Evolutionary conservation across 2,888 invertebrate species (phyloP), one percentile per base, ranked within the genome.

Genomic region (Aphodius granarius): DNA sequence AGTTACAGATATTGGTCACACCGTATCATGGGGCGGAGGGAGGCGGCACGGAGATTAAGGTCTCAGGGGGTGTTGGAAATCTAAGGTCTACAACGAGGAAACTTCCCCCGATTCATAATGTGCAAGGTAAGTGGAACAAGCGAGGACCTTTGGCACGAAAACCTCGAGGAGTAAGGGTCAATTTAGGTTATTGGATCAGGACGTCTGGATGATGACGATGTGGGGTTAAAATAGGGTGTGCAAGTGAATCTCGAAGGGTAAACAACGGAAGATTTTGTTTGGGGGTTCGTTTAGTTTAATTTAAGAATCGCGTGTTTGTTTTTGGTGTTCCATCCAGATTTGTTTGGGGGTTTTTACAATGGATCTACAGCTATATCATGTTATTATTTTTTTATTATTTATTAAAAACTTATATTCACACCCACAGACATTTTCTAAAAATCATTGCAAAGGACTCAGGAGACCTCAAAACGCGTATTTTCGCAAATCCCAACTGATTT

Each of bases 1-100:
- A 86, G 85, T 84, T 86, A 66, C 84, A 85, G 77, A 85, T 86
- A 73, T 80, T 85, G 63, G 84, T 86, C 5, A 81, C 84, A 2
- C 84, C 84, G 1, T 81, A 82, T 16, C 73, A 81, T 73, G 83
- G 83, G 15, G 80, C 74, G 82, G 83, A 22, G 78, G 82, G 22
- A 6, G 43, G 83, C 16, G 82, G 83, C 43, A 85, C 85, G 6
- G 85, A 86, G 78, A 84, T 86, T 70, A 80, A 84, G 71, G 83
- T 86, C n/a, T 82, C 83, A 77, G 83, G 85, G 4, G 85, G 85
- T 18, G 83, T 83, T 15, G 82, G 81, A 16, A 80, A 80, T 76
- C 72, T 70, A 63, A 75, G 71, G 64, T 74, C 76, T 19, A 63
- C 64, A 15, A 70, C 75, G 64, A 76, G 75, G 16, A 77, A 78